phyloP scores from a whole-genome alignment of 2,113 vertebrate species.

The Hydrochoerus hydrochaeris region DNA sequence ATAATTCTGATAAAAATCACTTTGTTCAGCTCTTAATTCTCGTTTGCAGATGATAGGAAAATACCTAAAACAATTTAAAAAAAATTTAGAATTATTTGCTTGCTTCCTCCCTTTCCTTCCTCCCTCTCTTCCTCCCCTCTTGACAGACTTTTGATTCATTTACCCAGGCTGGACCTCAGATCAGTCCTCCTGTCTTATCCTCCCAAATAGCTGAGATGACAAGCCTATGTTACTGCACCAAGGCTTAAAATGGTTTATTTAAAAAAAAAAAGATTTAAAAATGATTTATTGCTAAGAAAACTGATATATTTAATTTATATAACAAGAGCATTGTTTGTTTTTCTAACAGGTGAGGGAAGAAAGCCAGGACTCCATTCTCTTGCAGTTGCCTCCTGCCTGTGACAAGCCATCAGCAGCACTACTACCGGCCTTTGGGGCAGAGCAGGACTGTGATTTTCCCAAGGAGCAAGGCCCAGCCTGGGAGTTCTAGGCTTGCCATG shows the following conservation, averaged over 20 bases:
- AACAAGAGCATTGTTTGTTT: slow-evolving; percentile 51
- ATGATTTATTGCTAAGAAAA: slow-evolving; percentile 15
- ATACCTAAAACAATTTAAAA: not conserved
- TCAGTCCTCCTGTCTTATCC: not conserved
- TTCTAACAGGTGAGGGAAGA: slow-evolving; percentile 93
- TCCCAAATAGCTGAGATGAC: not conserved
- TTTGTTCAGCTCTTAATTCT: slow-evolving; percentile 38
- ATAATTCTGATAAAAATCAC: slow-evolving; percentile 53
- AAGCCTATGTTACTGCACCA: not conserved
- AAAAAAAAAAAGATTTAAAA: not conserved
- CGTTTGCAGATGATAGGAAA: slow-evolving; percentile 52
- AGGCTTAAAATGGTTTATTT: slow-evolving; percentile 8
- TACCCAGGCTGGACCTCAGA: not conserved
- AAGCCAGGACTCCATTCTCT: slow-evolving; percentile 91
- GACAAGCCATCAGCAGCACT: slow-evolving; percentile 84
- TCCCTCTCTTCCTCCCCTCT: not conserved
- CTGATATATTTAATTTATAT: slow-evolving; percentile 13
- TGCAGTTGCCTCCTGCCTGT: slow-evolving; percentile 92
- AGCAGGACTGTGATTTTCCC: slow-evolving; percentile 70
- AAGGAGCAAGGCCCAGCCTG: slow-evolving; percentile 80
- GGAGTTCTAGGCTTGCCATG: slow-evolving; percentile 85
- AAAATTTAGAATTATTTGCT: not conserved
- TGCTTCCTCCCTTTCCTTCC: not conserved
- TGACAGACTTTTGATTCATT: not conserved
- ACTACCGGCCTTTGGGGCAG: slow-evolving; percentile 74